These are phyloP conservation scores for Micronycteris hirsuta DNA, from an alignment of 2,113 vertebrate species.

Conservation along the genomic window DNA sequence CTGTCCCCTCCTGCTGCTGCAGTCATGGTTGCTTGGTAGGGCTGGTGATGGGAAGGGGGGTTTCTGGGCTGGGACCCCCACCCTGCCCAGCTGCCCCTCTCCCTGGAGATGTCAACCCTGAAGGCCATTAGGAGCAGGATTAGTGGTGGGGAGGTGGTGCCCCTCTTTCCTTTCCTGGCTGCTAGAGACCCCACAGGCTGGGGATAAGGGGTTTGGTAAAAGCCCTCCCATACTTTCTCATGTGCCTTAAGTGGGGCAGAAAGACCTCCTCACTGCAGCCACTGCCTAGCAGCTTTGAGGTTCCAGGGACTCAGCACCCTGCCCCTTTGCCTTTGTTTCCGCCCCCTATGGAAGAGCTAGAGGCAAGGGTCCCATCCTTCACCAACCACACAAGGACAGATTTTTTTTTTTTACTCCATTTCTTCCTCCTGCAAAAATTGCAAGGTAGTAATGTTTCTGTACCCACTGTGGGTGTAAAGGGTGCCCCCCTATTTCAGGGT, in stretches of 20 bases:
- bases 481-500: neutral
- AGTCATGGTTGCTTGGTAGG: slow-evolving; percentile 76
- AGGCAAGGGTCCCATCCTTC: slow-evolving; percentile 2
- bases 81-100: slow-evolving; percentile 71
- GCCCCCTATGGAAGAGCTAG: slow-evolving; percentile 7
- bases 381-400: slow-evolving; percentile 29
- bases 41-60: slow-evolving; percentile 67
- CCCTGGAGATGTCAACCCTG: slow-evolving; percentile 65
- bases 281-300: neutral
- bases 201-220: slow-evolving; percentile 7
- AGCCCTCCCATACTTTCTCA: neutral
- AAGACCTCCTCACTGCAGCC: neutral
- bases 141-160: slow-evolving; percentile 42
- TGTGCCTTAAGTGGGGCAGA: neutral
- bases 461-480: slow-evolving; percentile 8
- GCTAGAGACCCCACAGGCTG: slow-evolving; percentile 71
- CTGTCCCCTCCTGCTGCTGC: slow-evolving; percentile 74
- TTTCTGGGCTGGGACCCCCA: slow-evolving; percentile 59
- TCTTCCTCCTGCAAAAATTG: slow-evolving; percentile 50
- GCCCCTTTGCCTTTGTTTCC: neutral
- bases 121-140: slow-evolving; percentile 70
- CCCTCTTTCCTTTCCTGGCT: slow-evolving; percentile 54
- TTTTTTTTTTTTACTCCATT: slow-evolving; percentile 10
- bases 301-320: neutral
- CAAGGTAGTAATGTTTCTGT: neutral